A percentile compares a stretch with the other conserved stretches of the same genome.
Conservation (phyloP, 1,140 invertebrate species). For the Melitaea cinxia region DNA sequence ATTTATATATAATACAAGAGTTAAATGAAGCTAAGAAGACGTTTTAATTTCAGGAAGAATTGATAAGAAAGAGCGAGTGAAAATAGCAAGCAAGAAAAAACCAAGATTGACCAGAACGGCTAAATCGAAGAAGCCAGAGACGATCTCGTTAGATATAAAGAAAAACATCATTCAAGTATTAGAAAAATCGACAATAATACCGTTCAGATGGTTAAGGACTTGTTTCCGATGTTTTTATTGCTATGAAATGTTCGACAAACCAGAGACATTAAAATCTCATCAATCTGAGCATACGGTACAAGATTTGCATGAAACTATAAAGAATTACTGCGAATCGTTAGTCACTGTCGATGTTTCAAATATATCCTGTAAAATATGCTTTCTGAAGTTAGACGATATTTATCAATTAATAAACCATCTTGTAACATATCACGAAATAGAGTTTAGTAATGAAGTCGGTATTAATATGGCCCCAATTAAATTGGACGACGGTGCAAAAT, state of each 20-base stretch:
- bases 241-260: slow-evolving; percentile 45
- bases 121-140: slow-evolving; percentile 5
- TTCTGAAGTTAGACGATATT: slow-evolving; percentile 26
- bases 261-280: slow-evolving; percentile 38
- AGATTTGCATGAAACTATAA: slow-evolving; percentile 24
- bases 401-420: slow-evolving; percentile 46
- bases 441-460: slow-evolving; percentile 35
- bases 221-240: slow-evolving; percentile 67
- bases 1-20: not conserved
- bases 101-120: slow-evolving; percentile 1
- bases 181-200: slow-evolving; percentile 54
- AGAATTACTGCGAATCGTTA: slow-evolving; percentile 28
- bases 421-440: slow-evolving; percentile 28
- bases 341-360: slow-evolving; percentile 47
- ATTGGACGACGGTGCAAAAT: slow-evolving; percentile 43
- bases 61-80: slow-evolving; percentile 7
- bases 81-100: slow-evolving; percentile 14
- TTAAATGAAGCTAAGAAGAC: slow-evolving; percentile 21
- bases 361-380: slow-evolving; percentile 45
- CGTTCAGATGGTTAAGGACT: slow-evolving; percentile 56
- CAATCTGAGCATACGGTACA: slow-evolving; percentile 14
- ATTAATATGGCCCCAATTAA: slow-evolving; percentile 42
- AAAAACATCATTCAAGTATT: slow-evolving; percentile 33
- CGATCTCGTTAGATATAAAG: slow-evolving; percentile 27
- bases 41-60: slow-evolving; percentile 24